phyloP scores from a whole-genome alignment of 2,888 invertebrate species.

The Hypselothyrea guttata region DNA sequence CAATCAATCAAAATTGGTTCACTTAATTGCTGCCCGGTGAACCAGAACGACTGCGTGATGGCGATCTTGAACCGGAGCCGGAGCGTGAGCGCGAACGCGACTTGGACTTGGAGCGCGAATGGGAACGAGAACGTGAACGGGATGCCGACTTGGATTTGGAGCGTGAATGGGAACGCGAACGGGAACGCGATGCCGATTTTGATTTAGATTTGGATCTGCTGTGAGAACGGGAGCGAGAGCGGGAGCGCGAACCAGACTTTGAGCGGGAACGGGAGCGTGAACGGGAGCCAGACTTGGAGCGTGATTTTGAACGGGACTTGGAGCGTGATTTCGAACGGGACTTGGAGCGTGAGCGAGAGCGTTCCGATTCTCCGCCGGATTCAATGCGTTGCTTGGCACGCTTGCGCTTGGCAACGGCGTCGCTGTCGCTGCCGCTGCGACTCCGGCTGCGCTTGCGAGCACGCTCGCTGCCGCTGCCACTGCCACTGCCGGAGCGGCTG shows the following conservation, averaged over 20 bases:
- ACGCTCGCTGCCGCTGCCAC: slow-evolving; percentile 61
- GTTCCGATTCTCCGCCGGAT: slow-evolving; percentile 70
- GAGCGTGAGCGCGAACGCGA: slow-evolving; percentile 63
- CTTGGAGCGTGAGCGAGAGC: slow-evolving; percentile 58
- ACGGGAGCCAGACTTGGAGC: slow-evolving; percentile 35
- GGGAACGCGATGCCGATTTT: slow-evolving; percentile 66
- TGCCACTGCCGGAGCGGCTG: slow-evolving; percentile 34
- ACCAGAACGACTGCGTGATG: slow-evolving; percentile 57
- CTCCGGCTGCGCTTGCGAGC: slow-evolving; percentile 58
- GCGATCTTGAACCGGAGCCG: slow-evolving; percentile 55
- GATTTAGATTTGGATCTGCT: slow-evolving; percentile 26
- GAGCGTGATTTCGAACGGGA: slow-evolving; percentile 18
- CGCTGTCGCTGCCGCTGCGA: slow-evolving; percentile 61
- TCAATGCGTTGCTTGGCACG: slow-evolving; percentile 67
- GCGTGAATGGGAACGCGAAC: slow-evolving; percentile 41
- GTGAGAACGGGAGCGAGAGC: slow-evolving; percentile 54
- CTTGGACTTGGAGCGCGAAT: slow-evolving; percentile 60
- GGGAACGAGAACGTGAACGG: slow-evolving; percentile 51
- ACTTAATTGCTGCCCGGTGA: slow-evolving; percentile 59
- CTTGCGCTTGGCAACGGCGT: slow-evolving; percentile 51
- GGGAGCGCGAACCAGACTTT: slow-evolving; percentile 47
- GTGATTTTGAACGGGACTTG: slow-evolving; percentile 59
- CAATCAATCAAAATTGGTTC: too few species aligned
- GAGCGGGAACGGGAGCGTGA: slow-evolving; percentile 47
- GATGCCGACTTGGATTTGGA: slow-evolving; percentile 22